Percentiles rank a stretch among this genome's conserved stretches.
Conservation (phyloP, 2,797 vertebrate species). For the Molossus molossus region DNA sequence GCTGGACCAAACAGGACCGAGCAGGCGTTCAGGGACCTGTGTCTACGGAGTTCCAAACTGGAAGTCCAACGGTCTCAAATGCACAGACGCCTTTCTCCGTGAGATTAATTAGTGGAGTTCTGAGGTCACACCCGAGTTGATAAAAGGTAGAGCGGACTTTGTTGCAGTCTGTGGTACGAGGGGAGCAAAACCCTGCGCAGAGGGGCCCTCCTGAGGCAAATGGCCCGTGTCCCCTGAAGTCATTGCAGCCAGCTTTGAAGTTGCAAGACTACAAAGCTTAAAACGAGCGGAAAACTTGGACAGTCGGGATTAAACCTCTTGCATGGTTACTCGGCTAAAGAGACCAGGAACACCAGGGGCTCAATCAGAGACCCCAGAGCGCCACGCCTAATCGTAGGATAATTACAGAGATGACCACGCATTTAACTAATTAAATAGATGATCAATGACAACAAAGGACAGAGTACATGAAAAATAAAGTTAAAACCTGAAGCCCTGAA, state of each 20-base stretch:
- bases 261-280: neutral
- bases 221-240: too few species aligned
- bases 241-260: neutral
- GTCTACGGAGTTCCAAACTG: rapidly evolving
- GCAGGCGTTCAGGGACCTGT: rapidly evolving
- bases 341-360: neutral
- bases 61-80: neutral
- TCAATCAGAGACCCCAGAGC: neutral
- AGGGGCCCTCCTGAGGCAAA: rapidly evolving
- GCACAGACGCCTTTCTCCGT: neutral
- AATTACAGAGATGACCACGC: neutral
- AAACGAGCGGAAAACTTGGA: neutral
- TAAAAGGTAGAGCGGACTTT: neutral
- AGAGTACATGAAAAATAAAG: neutral
- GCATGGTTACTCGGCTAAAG: neutral
- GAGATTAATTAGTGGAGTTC: neutral
- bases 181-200: rapidly evolving
- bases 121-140: neutral
- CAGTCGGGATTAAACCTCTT: neutral
- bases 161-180: neutral
- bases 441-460: neutral
- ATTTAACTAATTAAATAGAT: neutral
- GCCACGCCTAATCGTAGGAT: neutral
- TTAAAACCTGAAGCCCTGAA: neutral
- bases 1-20: rapidly evolving